Base-by-base conservation (phyloP, 2,113 vertebrate genomes). In the Peromyscus polionotus region DNA sequence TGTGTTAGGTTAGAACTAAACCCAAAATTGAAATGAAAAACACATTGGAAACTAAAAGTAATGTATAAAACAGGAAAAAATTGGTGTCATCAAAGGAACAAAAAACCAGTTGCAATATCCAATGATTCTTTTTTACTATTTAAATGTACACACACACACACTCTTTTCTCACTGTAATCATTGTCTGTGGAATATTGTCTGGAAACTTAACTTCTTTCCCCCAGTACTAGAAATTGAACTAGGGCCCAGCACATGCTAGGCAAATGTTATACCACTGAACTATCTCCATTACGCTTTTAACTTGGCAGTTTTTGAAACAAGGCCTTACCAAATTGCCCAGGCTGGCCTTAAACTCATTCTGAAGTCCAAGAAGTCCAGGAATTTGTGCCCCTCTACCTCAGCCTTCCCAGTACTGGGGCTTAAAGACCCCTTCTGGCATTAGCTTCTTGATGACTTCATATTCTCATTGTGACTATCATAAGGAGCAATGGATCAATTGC, bases 11-110 rank as follows among this genome's bases (percentile, higher is more conserved):
- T 83, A 83, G 7, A 26, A 19, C 8, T 93, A 92, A 95, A n/a
- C 3, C 14, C 45, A 89, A 95, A 88, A 63, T 90, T 75, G 8
- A 90, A 79, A 68, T 17, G 36, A 91, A 26, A 90, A 92, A 70
- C 22, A 65, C 22, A 54, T 0, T 90, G 45, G 45, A 88, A 93
- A 90, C 3, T 70, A 80, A 63, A 31, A 87, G 45, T 57, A 92
- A 75, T 42, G 88, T 11, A 26, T 70, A 72, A 93, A 68, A 16
- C 22, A 87, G 13, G 2, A 91, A 85, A 85, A 16, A 68, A 6
- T 67, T 61, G 7, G 5, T 81, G 5, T 45, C 84, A 89, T 48
- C 42, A 67, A 51, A 42, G 3, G 57, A 14, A 22, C 67, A 51
- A 51, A 39, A 36, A 85, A 28, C 61, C 26, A 61, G 11, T 3